These are phyloP conservation scores for Tonatia bakeri DNA, from an alignment of 2,113 vertebrate genomes.

Conservation along the genomic window DNA sequence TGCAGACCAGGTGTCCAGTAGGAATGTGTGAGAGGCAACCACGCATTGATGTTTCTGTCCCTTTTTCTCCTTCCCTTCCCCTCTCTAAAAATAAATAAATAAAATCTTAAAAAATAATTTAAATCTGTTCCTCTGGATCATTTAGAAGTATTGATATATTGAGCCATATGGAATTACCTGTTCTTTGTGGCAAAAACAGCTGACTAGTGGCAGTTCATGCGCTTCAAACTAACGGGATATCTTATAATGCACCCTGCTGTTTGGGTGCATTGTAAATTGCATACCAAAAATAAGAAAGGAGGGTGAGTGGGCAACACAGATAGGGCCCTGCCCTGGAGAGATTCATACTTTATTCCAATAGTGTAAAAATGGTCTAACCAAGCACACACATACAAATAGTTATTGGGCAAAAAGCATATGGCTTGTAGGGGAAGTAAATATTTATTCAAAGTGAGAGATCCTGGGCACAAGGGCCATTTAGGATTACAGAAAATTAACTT, in stretches of 20 bases:
- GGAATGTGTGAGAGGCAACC: too few species aligned
- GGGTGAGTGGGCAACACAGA: neutral
- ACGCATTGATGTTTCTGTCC: too few species aligned
- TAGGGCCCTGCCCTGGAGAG: neutral
- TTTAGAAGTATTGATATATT: neutral
- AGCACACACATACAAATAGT: neutral
- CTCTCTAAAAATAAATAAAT: too few species aligned
- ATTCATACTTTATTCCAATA: neutral
- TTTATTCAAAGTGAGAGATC: conserved; percentile 26
- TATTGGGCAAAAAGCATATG: neutral
- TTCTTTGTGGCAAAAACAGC: neutral
- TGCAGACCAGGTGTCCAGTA: too few species aligned
- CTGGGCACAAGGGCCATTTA: neutral
- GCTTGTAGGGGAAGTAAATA: conserved; percentile 20
- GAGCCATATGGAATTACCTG: neutral
- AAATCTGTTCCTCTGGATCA: neutral
- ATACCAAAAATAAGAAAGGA: neutral
- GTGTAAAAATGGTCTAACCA: neutral
- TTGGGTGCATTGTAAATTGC: neutral
- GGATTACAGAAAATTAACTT: conserved; percentile 14
- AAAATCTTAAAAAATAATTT: neutral
- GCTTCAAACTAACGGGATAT: neutral
- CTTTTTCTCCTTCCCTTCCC: too few species aligned
- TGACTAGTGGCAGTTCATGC: neutral
- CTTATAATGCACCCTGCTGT: neutral